Evolutionary conservation across 2,797 vertebrate genomes (phyloP), one percentile per base, ranked within the genome.

Genomic region (Rhinogobio ventralis): DNA sequence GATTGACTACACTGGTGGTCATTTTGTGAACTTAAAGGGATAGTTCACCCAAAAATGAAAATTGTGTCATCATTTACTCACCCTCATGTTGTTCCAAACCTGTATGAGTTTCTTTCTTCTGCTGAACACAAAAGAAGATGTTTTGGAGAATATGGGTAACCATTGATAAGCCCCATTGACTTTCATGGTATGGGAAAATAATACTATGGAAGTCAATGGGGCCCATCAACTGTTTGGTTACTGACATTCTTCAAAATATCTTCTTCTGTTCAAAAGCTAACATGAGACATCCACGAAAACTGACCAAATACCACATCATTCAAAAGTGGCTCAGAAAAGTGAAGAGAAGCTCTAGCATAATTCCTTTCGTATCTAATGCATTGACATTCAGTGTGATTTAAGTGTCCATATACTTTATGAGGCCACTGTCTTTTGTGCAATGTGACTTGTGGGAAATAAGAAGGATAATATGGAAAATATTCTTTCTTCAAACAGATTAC

Each of bases 401-500:
- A 33, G 49, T 75, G 73, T 76, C 46, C 33, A 39, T n/a, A 76
- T n/a, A 55, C 20, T 39, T 55, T 75, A n/a, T 75, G 20, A 76
- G 20, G 30, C 15, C 73, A 17, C 30, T 39, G 8, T n/a, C 55
- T 55, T n/a, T 42, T 77, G 36, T 45, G n/a, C 33, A 45, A 3
- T 28, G 7, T 28, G 55, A 45, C 23, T 77, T 77, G 7, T 66
- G 76, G 39, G n/a, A 49, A 79, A 79, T 33, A 13, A 66, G 23
- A 30, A 46, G 19, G 20, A 33, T 45, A 67, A 51, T 68, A 55
- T 53, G 66, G 55, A 39, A 79, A 80, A 73, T 49, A 85, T 49
- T 79, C 23, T 30, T 64, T 60, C 42, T 62, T 77, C 55, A 77
- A 77, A 42, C 30, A 49, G 53, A 82, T 82, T 57, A 74, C 62